Evolutionary conservation across 2,113 vertebrate species (phyloP).

Genomic region (Phylloscopus trochilus): DNA sequence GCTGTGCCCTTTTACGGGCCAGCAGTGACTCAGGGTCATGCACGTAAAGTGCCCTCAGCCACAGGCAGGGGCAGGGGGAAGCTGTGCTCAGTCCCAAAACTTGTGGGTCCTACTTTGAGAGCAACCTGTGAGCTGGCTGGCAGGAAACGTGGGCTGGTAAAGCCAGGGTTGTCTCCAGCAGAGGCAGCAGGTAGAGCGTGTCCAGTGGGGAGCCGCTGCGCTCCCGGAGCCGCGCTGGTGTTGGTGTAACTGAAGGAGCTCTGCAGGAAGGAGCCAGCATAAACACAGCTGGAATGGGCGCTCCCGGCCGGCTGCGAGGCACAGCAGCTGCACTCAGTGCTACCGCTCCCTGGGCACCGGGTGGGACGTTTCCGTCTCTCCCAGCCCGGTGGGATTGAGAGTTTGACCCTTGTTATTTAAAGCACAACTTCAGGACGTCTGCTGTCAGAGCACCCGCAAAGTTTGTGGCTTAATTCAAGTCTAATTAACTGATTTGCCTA

Average conservation of each 20-base stretch:
- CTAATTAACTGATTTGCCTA: conserved; percentile 41
- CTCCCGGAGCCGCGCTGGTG: neutral
- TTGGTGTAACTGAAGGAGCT: conserved; percentile 27
- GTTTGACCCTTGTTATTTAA: conserved; percentile 14
- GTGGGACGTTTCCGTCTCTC: neutral
- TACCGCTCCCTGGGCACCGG: conserved; percentile 6
- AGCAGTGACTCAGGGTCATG: neutral
- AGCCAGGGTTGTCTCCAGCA: neutral
- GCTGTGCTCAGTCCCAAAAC: rapidly evolving
- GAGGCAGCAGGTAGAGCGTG: neutral
- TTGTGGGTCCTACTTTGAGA: neutral
- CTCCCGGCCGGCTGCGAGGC: neutral
- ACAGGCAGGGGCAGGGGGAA: neutral
- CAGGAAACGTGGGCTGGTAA: rapidly evolving
- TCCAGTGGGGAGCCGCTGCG: neutral
- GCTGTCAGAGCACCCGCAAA: neutral
- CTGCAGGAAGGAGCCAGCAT: conserved; percentile 20
- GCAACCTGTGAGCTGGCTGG: neutral
- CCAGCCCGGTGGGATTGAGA: neutral
- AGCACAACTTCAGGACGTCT: neutral
- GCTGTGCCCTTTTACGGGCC: neutral
- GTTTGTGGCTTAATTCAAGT: conserved; percentile 37
- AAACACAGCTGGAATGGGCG: conserved; percentile 45
- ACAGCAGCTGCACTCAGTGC: neutral
- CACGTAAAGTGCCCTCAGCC: rapidly evolving